Conservation (phyloP, 2,113 vertebrate genomes). For the Megaleporinus macrocephalus region DNA sequence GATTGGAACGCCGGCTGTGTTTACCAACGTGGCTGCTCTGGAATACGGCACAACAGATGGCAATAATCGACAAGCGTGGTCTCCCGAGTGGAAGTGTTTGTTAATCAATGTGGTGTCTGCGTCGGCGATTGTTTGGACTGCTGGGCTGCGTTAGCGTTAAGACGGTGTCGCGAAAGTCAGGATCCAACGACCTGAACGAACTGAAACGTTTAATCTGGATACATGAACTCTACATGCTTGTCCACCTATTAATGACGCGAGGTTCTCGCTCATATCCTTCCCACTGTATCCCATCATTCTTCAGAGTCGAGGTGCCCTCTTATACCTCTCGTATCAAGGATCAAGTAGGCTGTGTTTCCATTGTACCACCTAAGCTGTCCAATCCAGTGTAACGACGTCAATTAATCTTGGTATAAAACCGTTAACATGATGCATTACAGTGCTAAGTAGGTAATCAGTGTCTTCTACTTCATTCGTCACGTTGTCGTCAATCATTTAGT, state of each 20-base stretch:
- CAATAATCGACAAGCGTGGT: conserved; percentile 49
- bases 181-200: neutral
- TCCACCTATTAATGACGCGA: neutral
- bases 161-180: no score
- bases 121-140: neutral
- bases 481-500: conserved; percentile 20
- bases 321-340: conserved; percentile 24
- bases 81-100: conserved; percentile 29
- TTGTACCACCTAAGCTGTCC: neutral
- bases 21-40: conserved; percentile 6
- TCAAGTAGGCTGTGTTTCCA: neutral
- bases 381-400: conserved; percentile 19
- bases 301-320: conserved; percentile 38
- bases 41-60: conserved; percentile 49
- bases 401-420: neutral
- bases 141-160: neutral
- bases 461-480: neutral
- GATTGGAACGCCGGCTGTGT: neutral
- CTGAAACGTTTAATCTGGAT: conserved; percentile 15
- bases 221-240: conserved; percentile 2
- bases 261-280: conserved; percentile 21
- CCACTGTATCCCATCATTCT: neutral
- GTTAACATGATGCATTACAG: neutral
- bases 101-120: neutral
- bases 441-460: neutral